These are phyloP conservation scores for Linyphia triangularis DNA, from an alignment of 2,888 invertebrate genomes.

Conservation along the genomic window DNA sequence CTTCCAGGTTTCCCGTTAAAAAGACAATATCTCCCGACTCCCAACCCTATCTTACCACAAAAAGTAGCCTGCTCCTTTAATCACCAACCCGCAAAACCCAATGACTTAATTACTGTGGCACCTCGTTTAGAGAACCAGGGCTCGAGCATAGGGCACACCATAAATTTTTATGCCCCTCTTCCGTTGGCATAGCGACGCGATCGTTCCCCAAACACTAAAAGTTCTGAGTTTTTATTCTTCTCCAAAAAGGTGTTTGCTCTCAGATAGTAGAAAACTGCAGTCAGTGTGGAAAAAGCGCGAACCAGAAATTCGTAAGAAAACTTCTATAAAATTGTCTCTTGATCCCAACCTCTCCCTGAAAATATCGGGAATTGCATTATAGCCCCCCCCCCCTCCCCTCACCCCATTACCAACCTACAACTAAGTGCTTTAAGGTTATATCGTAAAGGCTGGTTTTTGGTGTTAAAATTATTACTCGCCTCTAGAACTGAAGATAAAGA, in stretches of 20 bases:
- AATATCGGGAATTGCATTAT: constrained; percentile 71
- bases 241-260: constrained; percentile 48
- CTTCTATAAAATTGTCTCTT: constrained; percentile 69
- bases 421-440: constrained; percentile 41
- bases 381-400: neutral
- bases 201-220: constrained; percentile 34
- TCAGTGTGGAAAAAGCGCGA: constrained; percentile 54
- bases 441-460: constrained; percentile 65
- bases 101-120: constrained; percentile 70
- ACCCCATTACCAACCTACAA: too few species aligned
- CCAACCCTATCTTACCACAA: neutral
- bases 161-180: constrained; percentile 65
- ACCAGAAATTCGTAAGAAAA: constrained; percentile 53
- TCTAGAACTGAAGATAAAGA: constrained; percentile 60
- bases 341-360: constrained; percentile 41
- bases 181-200: constrained; percentile 45
- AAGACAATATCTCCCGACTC: neutral
- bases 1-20: neutral
- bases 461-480: constrained; percentile 69
- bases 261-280: constrained; percentile 29
- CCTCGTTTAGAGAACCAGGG: constrained; percentile 65
- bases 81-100: constrained; percentile 48
- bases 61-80: constrained; percentile 19
- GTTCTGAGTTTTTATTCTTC: constrained; percentile 45
- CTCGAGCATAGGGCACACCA: constrained; percentile 28